Base-by-base conservation (phyloP, 2,888 invertebrate genomes). In the Harpalus rufipes region DNA sequence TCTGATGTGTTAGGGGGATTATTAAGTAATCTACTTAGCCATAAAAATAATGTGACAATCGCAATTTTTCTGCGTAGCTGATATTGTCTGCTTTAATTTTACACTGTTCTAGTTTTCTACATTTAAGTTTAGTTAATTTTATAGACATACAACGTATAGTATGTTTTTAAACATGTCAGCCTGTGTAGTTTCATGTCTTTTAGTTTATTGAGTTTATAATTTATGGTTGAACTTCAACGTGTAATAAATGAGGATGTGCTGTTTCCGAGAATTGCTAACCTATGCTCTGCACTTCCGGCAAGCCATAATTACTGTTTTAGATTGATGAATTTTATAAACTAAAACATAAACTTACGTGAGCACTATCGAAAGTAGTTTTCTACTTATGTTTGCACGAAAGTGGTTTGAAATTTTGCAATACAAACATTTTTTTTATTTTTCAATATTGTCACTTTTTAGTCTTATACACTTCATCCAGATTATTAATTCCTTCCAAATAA, bases 281-380 rank as follows among this genome's bases (percentile, higher is more conserved):
- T 39, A 7, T 74, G 25, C 44, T 14, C 72, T 74, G 41, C 41
- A 41, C 44, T 44, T 74, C 72, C 72, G 72, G 41, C 44, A 74
- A 41, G 16, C 16, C 4, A 14, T 10, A 12, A 68, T 51, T 51
- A 51, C 44, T 51, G 44, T 51, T 51, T 51, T 51, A 51, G 44
- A 51, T 51, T 51, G 44, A 51, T 51, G 44, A 51, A 8, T 51
- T 51, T 51, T 51, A 51, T 51, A 12, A 51, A 51, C 44, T 51
- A 10, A 51, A 8, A 51, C 44, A 51, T 51, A 32, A 0, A 32
- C 32, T 32, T 32, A 32, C 32, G 3, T 32, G 32, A 5, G 32
- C 32, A 32, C 32, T 32, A 21, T 32, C 32, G 32, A 6, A 8
- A 56, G 2, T 2, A 56, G 6, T 10, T 56, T 8, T 56, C 0